These are phyloP conservation scores for Mormyrus iriodes DNA, from an alignment of 2,113 vertebrate genomes.

Conservation along the genomic window DNA sequence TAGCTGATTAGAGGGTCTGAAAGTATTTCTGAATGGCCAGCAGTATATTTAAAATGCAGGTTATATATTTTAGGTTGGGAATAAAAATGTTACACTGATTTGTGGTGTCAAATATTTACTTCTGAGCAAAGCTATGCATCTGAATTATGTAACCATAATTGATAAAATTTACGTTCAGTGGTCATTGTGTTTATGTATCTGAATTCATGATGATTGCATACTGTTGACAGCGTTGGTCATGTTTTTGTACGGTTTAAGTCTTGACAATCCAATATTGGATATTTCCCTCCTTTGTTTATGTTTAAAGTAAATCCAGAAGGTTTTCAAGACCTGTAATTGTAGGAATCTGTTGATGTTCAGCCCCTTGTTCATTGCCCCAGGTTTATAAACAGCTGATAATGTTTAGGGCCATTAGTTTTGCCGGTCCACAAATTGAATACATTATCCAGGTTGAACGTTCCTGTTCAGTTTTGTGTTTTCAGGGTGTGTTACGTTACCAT, in stretches of 20 bases:
- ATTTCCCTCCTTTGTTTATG: neutral
- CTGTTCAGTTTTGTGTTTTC: neutral
- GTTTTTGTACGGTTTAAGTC: neutral
- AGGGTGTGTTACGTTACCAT: neutral
- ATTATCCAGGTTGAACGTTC: neutral
- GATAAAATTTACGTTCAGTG: neutral
- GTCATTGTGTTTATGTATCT: neutral
- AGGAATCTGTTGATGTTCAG: neutral
- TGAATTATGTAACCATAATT: neutral
- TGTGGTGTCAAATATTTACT: neutral
- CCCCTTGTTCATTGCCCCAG: neutral
- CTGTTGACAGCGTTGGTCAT: neutral
- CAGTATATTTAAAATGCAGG: neutral
- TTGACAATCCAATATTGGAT: neutral
- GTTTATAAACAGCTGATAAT: neutral
- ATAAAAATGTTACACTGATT: neutral
- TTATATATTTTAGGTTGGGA: neutral
- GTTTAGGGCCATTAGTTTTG: neutral
- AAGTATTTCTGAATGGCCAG: neutral
- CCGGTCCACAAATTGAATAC: neutral
- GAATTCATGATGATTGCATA: neutral
- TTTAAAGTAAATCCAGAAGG: neutral
- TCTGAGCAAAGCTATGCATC: neutral
- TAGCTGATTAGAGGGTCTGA: neutral
- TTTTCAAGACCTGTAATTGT: neutral